Base-by-base conservation (phyloP, 2,888 invertebrate genomes). In the Leptopilina syphax region DNA sequence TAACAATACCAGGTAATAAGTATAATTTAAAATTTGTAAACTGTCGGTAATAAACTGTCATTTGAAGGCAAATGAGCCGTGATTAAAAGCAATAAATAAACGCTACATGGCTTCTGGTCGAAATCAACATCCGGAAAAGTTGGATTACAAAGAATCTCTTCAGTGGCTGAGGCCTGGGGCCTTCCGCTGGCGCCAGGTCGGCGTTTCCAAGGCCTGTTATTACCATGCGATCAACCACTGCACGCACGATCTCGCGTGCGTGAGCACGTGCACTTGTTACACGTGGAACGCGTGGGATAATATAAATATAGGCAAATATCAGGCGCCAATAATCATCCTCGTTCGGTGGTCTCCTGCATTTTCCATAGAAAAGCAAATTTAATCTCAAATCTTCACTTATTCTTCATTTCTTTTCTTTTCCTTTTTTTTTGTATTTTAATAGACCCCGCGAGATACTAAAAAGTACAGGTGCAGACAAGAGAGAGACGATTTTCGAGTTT, bases 141-240 rank as follows among this genome's bases (percentile, higher is more conserved):
- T 12, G 65, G 82, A 80, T 80, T 83, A 78, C 78, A 80, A 60
- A 80, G 82, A 83, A 81, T 81, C 79, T 84, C 54, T 82, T 50
- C 83, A 83, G 81, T 83, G 82, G 81, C 80, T 81, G 83, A 81
- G 81, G 87, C 87, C 83, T 78, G 84, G 79, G 86, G 87, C 85
- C 84, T 87, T 87, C 82, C 85, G 84, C 86, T 86, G 88, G 89
- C 89, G 90, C 89, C 89, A 87, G 83, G 82, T 84, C 87, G 87
- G 85, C 86, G 85, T 88, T 88, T 87, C 85, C 85, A 85, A 50
- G 84, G 87, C 87, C 89, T 88, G 89, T 90, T 89, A 90, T 90
- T 90, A 90, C 86, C 87, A 86, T 73, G 83, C 89, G 87, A 88
- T 86, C 88, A 86, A 86, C 86, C 87, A 85, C 86, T 86, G 85